Percentiles rank a stretch among this genome's conserved stretches.
These are phyloP conservation scores for Enteromius anoplus DNA, from an alignment of 2,797 vertebrate species.

Conservation along the genomic window DNA sequence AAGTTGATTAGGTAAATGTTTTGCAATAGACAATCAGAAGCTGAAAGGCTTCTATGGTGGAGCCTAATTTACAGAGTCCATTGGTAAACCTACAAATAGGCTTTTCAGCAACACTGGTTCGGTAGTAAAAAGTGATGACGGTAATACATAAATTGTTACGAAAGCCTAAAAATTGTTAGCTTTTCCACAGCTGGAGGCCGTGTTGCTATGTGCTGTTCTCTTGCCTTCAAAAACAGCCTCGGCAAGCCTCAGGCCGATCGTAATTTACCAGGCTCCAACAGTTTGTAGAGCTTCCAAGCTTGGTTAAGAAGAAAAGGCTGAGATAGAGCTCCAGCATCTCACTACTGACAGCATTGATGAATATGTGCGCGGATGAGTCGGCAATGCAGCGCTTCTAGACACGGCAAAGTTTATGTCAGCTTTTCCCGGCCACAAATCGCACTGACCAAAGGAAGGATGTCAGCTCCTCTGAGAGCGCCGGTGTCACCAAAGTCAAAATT, in stretches of 20 bases:
- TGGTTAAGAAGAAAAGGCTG: slow-evolving; percentile 51
- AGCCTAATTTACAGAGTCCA: slow-evolving; percentile 51
- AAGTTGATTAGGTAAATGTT: slow-evolving; percentile 31
- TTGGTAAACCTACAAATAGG: slow-evolving; percentile 23
- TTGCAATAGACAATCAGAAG: slow-evolving; percentile 38
- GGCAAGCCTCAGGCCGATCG: slow-evolving; percentile 20
- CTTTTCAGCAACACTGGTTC: slow-evolving; percentile 7
- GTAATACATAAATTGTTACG: slow-evolving; percentile 54
- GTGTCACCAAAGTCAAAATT: slow-evolving; percentile 35
- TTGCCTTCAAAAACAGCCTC: slow-evolving; percentile 27
- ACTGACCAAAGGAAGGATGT: slow-evolving; percentile 19
- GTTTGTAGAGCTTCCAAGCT: slow-evolving; percentile 30
- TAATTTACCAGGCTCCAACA: slow-evolving; percentile 55
- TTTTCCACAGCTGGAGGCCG: slow-evolving; percentile 56
- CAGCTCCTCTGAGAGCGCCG: slow-evolving; percentile 36
- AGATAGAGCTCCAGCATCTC: slow-evolving; percentile 28
- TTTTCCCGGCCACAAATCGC: slow-evolving; percentile 36
- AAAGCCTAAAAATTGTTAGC: slow-evolving; percentile 19
- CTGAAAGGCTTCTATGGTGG: slow-evolving; percentile 19
- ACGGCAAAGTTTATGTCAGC: slow-evolving; percentile 49
- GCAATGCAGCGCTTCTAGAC: slow-evolving; percentile 40
- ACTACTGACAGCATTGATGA: slow-evolving; percentile 54
- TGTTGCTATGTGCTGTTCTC: slow-evolving; percentile 53
- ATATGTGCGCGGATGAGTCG: slow-evolving; percentile 58
- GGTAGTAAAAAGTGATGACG: slow-evolving; percentile 4